phyloP scores from a whole-genome alignment of 2,888 invertebrate species.

The Drosophila vallismaia region DNA sequence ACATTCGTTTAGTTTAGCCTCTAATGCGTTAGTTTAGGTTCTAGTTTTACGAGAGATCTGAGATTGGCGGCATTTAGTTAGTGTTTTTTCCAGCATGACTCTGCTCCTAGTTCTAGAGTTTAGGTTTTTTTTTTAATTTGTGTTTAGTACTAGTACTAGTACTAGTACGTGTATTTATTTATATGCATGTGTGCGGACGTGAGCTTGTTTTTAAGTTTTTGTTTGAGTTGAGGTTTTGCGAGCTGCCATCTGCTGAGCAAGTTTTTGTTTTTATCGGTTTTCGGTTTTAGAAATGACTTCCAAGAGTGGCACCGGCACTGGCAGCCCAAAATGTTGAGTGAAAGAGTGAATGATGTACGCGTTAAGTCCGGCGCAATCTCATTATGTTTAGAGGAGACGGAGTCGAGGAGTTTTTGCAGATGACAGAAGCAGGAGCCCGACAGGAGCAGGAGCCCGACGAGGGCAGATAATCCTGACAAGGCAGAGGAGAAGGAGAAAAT shows the following conservation, averaged over 20 bases:
- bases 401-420: constrained; percentile 1
- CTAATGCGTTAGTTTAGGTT: constrained; percentile 23
- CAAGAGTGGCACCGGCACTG: constrained; percentile 36
- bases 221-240: background rate
- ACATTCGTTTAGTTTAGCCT: constrained; percentile 30
- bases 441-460: background rate
- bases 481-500: constrained; percentile 2
- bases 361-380: constrained; percentile 58
- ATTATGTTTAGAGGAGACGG: constrained; percentile 58
- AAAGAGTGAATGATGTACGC: constrained; percentile 24
- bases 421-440: background rate
- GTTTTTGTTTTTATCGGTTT: background rate
- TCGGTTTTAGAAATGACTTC: constrained; percentile 48
- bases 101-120: constrained; percentile 15
- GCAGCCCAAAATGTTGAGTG: constrained; percentile 12
- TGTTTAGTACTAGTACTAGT: background rate
- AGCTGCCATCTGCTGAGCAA: too few relatives aligned
- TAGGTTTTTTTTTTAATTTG: constrained; percentile 9
- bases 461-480: background rate
- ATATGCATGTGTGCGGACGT: constrained; percentile 10
- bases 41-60: constrained; percentile 70
- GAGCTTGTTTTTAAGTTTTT: constrained; percentile 2
- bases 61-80: constrained; percentile 66
- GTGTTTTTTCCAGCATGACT: constrained; percentile 37
- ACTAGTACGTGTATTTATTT: constrained; percentile 22